Conservation (phyloP, 2,888 invertebrate species). For the Tillus elongatus region DNA sequence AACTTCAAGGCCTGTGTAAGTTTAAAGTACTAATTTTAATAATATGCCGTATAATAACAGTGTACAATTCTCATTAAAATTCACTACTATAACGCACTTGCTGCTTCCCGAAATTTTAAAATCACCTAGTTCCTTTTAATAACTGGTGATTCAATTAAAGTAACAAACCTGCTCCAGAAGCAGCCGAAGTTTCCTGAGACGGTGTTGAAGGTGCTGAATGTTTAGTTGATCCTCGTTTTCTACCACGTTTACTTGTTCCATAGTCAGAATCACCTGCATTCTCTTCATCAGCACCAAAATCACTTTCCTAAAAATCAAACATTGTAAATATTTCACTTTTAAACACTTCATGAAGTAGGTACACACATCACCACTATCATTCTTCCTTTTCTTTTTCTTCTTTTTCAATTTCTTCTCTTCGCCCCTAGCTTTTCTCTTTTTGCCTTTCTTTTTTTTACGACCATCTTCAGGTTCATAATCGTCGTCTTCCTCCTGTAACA, state of each 20-base stretch:
- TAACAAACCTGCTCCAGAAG: conserved; percentile 37
- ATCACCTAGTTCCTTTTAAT: not conserved
- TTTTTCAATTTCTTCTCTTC: conserved; percentile 89
- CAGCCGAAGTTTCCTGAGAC: conserved; percentile 47
- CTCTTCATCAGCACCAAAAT: conserved; percentile 56
- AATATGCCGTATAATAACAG: too few relatives aligned
- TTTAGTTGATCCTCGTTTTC: conserved; percentile 45
- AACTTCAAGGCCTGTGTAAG: too few relatives aligned
- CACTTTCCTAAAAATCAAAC: conserved; percentile 58
- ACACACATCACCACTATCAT: conserved; percentile 74
- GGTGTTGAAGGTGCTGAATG: conserved; percentile 42
- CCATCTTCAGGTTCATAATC: conserved; percentile 79
- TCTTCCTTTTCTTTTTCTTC: conserved; percentile 91
- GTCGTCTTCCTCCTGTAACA: conserved; percentile 65
- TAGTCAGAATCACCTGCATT: conserved; percentile 72
- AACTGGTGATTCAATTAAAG: too few relatives aligned
- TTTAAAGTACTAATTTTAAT: too few relatives aligned
- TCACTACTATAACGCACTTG: too few relatives aligned
- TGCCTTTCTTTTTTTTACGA: conserved; percentile 85
- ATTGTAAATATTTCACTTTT: conserved; percentile 6
- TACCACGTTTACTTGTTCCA: conserved; percentile 57
- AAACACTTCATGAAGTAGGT: not conserved
- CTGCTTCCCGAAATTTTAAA: too few relatives aligned
- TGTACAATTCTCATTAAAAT: too few relatives aligned
- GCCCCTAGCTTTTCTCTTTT: conserved; percentile 83